Percentiles rank a stretch among this genome's conserved stretches.
These are phyloP conservation scores for Bemisia tabaci DNA, from an alignment of 1,140 invertebrate genomes.

Conservation along the genomic window DNA sequence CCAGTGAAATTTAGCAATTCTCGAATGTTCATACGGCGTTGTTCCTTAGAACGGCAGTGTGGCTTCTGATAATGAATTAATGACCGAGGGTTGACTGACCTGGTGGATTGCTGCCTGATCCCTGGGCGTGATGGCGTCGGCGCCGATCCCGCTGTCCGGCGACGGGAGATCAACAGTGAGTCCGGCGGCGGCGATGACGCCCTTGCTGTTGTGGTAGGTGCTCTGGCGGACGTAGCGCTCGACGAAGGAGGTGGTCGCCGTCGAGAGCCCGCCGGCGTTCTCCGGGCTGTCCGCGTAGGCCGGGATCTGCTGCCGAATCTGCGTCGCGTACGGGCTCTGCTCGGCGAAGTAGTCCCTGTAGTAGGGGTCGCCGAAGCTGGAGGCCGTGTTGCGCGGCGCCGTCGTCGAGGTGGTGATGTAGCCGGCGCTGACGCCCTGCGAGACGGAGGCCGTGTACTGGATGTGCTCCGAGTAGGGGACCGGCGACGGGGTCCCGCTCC, in stretches of 20 bases:
- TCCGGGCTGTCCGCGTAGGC: conserved; percentile 34
- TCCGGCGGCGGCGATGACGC: conserved; percentile 42
- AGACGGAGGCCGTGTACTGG: conserved; percentile 37
- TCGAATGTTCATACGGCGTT: no score
- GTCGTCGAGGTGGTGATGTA: conserved; percentile 24
- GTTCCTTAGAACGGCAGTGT: no score
- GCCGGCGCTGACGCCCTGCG: conserved; percentile 33
- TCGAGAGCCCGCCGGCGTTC: conserved; percentile 23
- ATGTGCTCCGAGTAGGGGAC: conserved; percentile 38
- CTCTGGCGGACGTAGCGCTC: conserved; percentile 42
- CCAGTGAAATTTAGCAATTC: no score
- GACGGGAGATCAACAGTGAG: conserved; percentile 82
- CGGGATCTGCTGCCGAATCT: conserved; percentile 34
- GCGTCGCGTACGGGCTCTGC: conserved; percentile 37
- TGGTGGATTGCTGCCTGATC: conserved; percentile 77
- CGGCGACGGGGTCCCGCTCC: conserved; percentile 36
- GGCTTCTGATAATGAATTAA: no score
- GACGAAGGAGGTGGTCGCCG: conserved; percentile 35
- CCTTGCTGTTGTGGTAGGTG: conserved; percentile 37
- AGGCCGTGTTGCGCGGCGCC: conserved; percentile 21
- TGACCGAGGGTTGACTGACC: no score
- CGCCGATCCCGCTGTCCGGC: conserved; percentile 80
- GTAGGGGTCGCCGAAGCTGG: conserved; percentile 33
- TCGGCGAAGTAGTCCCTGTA: conserved; percentile 37
- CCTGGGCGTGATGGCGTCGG: conserved; percentile 75